A percentile compares a stretch with the other conserved stretches of the same genome.
Evolutionary conservation across 2,797 vertebrate species (phyloP).

Genomic region (Acrossocheilus fasciatus): DNA sequence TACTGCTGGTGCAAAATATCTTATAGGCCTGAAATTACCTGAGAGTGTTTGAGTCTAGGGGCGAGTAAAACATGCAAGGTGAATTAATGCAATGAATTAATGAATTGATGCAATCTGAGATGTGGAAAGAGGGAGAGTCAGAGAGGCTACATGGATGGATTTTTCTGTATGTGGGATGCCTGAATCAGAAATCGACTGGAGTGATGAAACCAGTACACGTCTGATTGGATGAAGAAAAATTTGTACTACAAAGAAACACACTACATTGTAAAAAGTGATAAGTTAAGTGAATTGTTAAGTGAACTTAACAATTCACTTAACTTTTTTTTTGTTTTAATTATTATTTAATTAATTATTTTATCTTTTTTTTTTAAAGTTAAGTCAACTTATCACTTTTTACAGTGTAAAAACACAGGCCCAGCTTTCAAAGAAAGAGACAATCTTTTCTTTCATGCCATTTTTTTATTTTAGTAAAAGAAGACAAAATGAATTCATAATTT

Average conservation of each 20-base stretch:
- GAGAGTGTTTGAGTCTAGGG: constrained; percentile 14
- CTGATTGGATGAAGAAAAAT: neutral
- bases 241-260: neutral
- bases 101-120: constrained; percentile 17
- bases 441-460: neutral
- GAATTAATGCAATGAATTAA: neutral
- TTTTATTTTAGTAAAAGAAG: neutral
- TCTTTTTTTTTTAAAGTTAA: too few relatives aligned
- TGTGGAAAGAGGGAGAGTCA: neutral
- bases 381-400: too few relatives aligned
- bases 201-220: neutral
- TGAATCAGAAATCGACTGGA: neutral
- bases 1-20: too few relatives aligned
- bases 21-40: neutral
- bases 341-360: too few relatives aligned
- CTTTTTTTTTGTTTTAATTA: too few relatives aligned
- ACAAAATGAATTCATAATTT: neutral
- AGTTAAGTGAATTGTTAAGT: too few relatives aligned
- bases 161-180: neutral
- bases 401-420: too few relatives aligned
- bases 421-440: neutral
- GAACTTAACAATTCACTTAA: too few relatives aligned
- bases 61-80: constrained; percentile 14
- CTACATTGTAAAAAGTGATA: neutral
- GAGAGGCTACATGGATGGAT: neutral